These are phyloP conservation scores for human DNA, from an alignment of 2,113 vertebrate genomes.

Conservation along the genomic window GRCh38 chr7:81576501-81577000, in stretches of 20 bases:
- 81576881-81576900: background rate
- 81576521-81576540: constrained; percentile 72
- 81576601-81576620: constrained; percentile 70
- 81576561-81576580: constrained; percentile 72
- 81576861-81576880: background rate
- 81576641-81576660: constrained; percentile 61
- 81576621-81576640: constrained; percentile 57
- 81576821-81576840: constrained; percentile 15
- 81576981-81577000: background rate
- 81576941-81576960: background rate
- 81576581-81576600: constrained; percentile 69
- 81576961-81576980: constrained; percentile 9
- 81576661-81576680: constrained; percentile 62
- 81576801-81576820: background rate
- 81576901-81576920: background rate
- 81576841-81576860: constrained; percentile 11
- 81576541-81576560: constrained; percentile 70
- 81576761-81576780: constrained; percentile 71
- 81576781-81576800: constrained; percentile 64
- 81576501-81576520: constrained; percentile 59
- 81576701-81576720: constrained; percentile 62
- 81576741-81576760: constrained; percentile 73
- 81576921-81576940: background rate
- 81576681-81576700: constrained; percentile 68
- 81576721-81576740: constrained; percentile 74